Percentiles rank a stretch among this genome's conserved stretches.
These are phyloP conservation scores for Sacculina carcini DNA, from an alignment of 2,888 invertebrate species.

Conservation along the genomic window DNA sequence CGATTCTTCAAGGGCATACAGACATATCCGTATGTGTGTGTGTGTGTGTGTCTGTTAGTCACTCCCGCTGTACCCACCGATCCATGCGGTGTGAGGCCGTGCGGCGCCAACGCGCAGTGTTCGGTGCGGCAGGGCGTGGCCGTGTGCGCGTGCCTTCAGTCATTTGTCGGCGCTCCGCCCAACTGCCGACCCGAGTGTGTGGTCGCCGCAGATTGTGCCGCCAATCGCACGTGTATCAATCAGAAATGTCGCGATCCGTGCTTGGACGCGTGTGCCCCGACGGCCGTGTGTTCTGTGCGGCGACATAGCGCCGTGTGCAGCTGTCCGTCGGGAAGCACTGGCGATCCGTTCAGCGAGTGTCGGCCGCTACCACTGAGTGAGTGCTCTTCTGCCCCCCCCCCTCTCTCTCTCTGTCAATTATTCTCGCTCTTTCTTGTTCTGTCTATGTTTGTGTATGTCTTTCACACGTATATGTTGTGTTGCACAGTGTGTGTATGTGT, in stretches of 20 bases:
- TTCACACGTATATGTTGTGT: not conserved
- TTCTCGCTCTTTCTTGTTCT: not conserved
- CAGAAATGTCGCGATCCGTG: constrained; percentile 25
- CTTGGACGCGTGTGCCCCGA: constrained; percentile 30
- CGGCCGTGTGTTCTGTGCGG: constrained; percentile 17
- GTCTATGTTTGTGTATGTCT: not conserved
- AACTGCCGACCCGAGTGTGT: constrained; percentile 41
- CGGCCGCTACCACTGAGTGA: not conserved
- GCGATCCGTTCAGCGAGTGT: constrained; percentile 61
- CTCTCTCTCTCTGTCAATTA: not conserved
- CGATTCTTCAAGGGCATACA: not conserved
- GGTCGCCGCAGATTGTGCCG: constrained; percentile 46
- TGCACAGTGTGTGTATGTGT: too few species aligned
- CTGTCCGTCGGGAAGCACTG: constrained; percentile 45
- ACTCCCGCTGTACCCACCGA: not conserved
- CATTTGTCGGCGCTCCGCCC: constrained; percentile 28
- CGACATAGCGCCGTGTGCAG: constrained; percentile 29
- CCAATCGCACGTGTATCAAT: constrained; percentile 34
- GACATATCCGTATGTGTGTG: not conserved
- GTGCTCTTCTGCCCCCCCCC: not conserved
- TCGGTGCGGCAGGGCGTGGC: constrained; percentile 23
- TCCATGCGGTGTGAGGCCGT: constrained; percentile 51
- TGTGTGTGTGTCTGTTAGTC: not conserved
- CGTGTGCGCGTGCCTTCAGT: constrained; percentile 29
- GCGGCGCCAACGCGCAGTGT: constrained; percentile 33